phyloP scores from a whole-genome alignment of 1,140 invertebrate genomes.

The Pollicipes pollicipes region DNA sequence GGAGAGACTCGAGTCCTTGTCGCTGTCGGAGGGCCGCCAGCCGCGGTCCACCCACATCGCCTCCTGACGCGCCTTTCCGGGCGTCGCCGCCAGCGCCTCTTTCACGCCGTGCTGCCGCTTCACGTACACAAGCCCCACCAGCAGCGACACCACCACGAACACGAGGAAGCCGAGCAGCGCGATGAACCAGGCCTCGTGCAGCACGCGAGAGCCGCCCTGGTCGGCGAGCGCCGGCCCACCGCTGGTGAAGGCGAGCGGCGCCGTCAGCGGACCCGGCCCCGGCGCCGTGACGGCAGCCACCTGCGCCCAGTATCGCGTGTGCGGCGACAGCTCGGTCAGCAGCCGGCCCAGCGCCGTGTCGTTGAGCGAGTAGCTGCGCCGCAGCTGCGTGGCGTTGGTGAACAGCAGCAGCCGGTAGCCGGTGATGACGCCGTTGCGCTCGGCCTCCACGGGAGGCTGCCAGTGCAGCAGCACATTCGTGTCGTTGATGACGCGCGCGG shows the following conservation, averaged over 20 bases:
- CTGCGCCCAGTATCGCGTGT: constrained; percentile 14
- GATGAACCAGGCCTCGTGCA: constrained; percentile 13
- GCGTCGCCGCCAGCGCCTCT: constrained; percentile 5
- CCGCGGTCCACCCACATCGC: constrained; percentile 18
- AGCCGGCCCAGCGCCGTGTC: constrained; percentile 10
- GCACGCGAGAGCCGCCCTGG: background rate
- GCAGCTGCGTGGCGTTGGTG: background rate
- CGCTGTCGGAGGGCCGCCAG: constrained; percentile 14
- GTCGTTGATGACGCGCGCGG: background rate
- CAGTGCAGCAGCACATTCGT: background rate
- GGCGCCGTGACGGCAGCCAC: constrained; percentile 16
- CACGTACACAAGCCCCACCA: constrained; percentile 14
- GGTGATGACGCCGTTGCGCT: background rate
- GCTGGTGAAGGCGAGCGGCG: constrained; percentile 10
- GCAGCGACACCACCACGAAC: constrained; percentile 14
- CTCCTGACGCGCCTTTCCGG: constrained; percentile 8
- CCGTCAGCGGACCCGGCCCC: constrained; percentile 15
- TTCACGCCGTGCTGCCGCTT: constrained; percentile 10
- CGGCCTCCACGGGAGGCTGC: background rate
- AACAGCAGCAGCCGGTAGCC: background rate
- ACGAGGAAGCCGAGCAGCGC: constrained; percentile 16
- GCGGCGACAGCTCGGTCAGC: constrained; percentile 12
- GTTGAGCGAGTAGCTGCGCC: background rate
- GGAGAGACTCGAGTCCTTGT: constrained; percentile 15
- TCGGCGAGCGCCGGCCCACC: background rate